Percentiles rank a stretch among this genome's conserved stretches.
Conservation (phyloP, 2,797 vertebrate genomes). For the Acridotheres tristis region DNA sequence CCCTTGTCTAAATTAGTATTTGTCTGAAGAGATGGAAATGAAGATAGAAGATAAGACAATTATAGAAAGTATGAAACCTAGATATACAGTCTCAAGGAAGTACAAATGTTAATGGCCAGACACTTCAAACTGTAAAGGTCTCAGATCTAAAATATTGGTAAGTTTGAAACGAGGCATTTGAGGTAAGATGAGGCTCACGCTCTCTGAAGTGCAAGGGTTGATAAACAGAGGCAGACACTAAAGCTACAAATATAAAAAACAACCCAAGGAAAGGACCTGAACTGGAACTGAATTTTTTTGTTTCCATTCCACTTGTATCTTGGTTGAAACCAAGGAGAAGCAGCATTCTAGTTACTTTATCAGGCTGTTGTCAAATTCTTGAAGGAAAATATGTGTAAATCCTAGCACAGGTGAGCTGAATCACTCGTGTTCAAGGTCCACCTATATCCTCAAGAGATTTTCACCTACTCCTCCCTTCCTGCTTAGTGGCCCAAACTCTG, state of each 20-base stretch:
- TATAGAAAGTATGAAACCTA: not conserved
- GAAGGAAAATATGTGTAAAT: not conserved
- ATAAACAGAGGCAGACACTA: not conserved
- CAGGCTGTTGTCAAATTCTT: not conserved
- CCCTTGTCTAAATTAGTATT: not conserved
- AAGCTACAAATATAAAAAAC: not conserved
- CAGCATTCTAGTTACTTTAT: not conserved
- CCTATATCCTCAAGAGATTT: rapidly evolving
- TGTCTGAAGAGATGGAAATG: not conserved
- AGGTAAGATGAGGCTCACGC: not conserved
- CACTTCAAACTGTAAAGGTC: not conserved
- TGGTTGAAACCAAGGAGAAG: not conserved
- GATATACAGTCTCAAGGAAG: not conserved
- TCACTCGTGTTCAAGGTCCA: not conserved
- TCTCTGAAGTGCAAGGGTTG: not conserved
- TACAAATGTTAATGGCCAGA: not conserved
- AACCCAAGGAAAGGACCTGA: not conserved
- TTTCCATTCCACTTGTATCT: not conserved
- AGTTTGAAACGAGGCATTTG: not conserved
- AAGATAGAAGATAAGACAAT: not conserved
- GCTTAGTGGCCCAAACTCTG: not conserved
- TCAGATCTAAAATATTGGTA: not conserved
- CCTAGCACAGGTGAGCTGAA: not conserved
- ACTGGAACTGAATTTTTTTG: not conserved
- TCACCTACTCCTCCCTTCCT: not conserved